Base-by-base conservation (phyloP, 2,797 vertebrate genomes). In the Myoxocephalus aenaeus region DNA sequence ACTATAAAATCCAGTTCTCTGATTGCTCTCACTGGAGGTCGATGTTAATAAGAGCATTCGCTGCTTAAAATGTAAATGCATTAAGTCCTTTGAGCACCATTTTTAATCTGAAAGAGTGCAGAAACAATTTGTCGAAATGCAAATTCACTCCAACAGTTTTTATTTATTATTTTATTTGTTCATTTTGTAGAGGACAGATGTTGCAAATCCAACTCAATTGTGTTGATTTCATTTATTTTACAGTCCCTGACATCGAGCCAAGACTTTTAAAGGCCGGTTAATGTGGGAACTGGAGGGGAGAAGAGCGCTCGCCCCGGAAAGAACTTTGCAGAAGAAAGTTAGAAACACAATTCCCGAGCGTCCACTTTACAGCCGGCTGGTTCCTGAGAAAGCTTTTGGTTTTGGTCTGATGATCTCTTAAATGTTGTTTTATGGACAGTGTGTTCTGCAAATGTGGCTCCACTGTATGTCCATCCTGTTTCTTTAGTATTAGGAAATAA, bases 141-240 rank as follows among this genome's bases (percentile, higher is more conserved):
- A 81, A 84, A 92, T 89, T 57, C 10, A 42, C 68, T 58, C 57
- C 62, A 42, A 20, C 14, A 15, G 51, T 75, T 92, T 89, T 92
- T 90, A 34, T 34, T 34, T 7, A 34, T 34, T 34, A 1, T 7
- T 91, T 92, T 90, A 91, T 92, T 90, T 85, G 88, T 77, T 79
- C 65, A 8, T 84, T 88, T 86, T 75, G 70, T 56, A 57, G 83
- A 83, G 86, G 88, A 86, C 89, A 89, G 86, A 86, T 75, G 78
- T 79, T 82, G 58, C 80, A 84, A 83, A 88, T 82, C 77, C 70
- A 79, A 82, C 80, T 88, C 81, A 82, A 89, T 92, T 85, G 84
- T 77, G 65, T 61, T 86, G 85, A 90, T 91, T 92, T 89, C 65
- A 92, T 92, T 90, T 82, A 79, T 91, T 91, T 92, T 87, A 91